Base-by-base conservation (phyloP, 1,140 invertebrate species). In the Megalopta genalis region DNA sequence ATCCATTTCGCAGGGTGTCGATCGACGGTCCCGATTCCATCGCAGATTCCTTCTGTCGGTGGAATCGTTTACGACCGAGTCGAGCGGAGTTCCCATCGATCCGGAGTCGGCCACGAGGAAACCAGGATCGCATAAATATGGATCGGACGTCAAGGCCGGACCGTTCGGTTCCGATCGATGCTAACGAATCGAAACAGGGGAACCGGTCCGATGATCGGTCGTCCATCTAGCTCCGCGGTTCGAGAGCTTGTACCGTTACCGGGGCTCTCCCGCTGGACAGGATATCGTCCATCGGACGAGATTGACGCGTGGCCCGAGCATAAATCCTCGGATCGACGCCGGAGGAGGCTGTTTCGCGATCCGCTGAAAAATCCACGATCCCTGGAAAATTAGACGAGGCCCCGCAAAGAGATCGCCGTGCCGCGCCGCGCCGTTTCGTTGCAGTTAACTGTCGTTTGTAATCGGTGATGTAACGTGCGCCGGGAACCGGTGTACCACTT, bases 251-350 rank as follows among this genome's bases (percentile, higher is more conserved):
- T 74, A 82, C 83, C 84, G 84, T 86, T 86, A 86, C 57, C 42
- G 42, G 10, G n/a, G 68, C 62, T 85, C 65, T 81, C 74, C 23
- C 66, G n/a, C 25, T 23, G 67, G 67, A 82, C 71, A 72, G 77
- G 67, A 70, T 65, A 52, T 81, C 82, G 70, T 81, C 77, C 68
- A 81, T 85, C 72, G 75, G 63, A 59, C 67, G 77, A 78, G 84
- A 86, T 86, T 80, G 83, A 64, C 79, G 70, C 39, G 16, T 14
- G 62, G 18, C 18, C 49, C 39, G 60, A 18, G 67, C 49, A 81
- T 81, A 81, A 81, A 81, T 81, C 62, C 52, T 76, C 42, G 18
- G 32, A 52, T 52, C 49, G 16, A 16, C 16, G 39, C 70, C n/a
- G 18, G 39, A 23, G 64, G 64, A 16, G 39, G 2, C 32, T n/a